phyloP scores from a whole-genome alignment of 2,797 vertebrate species.

The Phalanger gymnotis region DNA sequence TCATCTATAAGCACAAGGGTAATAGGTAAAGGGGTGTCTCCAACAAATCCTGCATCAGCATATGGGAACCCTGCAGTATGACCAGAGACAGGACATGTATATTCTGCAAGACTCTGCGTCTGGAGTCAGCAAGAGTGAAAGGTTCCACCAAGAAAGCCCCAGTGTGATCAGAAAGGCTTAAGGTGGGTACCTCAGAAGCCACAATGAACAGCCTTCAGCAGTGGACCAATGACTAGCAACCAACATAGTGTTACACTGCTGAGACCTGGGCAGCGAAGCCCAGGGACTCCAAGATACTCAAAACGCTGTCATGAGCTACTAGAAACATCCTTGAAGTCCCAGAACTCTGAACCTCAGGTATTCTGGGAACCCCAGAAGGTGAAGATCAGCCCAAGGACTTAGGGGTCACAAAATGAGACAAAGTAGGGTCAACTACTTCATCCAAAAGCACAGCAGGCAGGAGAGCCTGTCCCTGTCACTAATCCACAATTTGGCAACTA shows the following conservation, averaged over 20 bases:
- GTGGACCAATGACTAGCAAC: neutral
- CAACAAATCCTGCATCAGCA: neutral
- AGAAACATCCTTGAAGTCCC: too few species aligned
- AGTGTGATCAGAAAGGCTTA: neutral
- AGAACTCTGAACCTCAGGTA: too few species aligned
- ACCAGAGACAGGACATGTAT: neutral
- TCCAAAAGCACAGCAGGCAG: too few species aligned
- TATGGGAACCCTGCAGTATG: neutral
- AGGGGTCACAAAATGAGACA: too few species aligned
- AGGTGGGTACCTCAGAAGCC: neutral
- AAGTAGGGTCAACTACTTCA: too few species aligned
- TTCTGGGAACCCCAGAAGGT: too few species aligned
- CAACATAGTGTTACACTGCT: neutral
- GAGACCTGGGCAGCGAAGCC: neutral
- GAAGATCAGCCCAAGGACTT: too few species aligned
- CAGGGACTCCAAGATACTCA: neutral
- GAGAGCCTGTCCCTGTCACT: too few species aligned
- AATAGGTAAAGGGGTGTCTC: neutral
- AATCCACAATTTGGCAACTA: too few species aligned
- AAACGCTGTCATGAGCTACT: neutral
- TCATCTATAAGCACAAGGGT: too few species aligned
- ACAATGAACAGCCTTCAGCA: neutral
- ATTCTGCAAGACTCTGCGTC: neutral
- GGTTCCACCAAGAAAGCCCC: neutral
- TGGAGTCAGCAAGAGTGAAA: neutral